A percentile compares a stretch with the other conserved stretches of the same genome.
These are phyloP conservation scores for Syngnathus scovelli DNA, from an alignment of 2,113 vertebrate species.

Conservation along the genomic window DNA sequence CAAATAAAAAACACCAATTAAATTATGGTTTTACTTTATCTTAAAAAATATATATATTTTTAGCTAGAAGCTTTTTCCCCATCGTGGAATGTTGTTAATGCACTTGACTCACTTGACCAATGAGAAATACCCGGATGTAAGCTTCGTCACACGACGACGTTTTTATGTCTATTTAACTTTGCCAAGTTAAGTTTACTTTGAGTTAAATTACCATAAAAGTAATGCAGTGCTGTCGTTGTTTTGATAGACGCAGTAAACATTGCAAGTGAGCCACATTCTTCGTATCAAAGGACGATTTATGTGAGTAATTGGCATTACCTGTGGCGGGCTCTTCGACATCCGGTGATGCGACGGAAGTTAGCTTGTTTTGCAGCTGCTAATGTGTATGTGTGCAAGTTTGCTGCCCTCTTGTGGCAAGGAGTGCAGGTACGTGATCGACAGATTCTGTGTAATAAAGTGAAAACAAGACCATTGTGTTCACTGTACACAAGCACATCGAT, in stretches of 20 bases:
- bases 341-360: background rate
- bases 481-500: conserved; percentile 72
- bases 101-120: background rate
- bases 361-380: background rate
- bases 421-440: background rate
- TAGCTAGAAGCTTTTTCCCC: background rate
- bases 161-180: background rate
- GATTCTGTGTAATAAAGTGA: background rate
- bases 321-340: background rate
- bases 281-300: background rate
- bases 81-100: background rate
- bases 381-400: background rate
- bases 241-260: background rate
- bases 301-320: background rate
- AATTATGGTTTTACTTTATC: background rate
- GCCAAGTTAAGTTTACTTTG: no score
- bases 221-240: background rate
- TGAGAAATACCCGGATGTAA: background rate
- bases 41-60: background rate
- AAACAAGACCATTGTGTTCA: conserved; percentile 25
- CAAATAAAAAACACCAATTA: background rate
- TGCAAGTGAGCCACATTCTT: background rate
- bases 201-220: background rate
- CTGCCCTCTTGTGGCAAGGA: background rate
- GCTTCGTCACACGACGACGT: background rate